Conservation (phyloP, 2,113 vertebrate genomes). For the Larimichthys polyactis region DNA sequence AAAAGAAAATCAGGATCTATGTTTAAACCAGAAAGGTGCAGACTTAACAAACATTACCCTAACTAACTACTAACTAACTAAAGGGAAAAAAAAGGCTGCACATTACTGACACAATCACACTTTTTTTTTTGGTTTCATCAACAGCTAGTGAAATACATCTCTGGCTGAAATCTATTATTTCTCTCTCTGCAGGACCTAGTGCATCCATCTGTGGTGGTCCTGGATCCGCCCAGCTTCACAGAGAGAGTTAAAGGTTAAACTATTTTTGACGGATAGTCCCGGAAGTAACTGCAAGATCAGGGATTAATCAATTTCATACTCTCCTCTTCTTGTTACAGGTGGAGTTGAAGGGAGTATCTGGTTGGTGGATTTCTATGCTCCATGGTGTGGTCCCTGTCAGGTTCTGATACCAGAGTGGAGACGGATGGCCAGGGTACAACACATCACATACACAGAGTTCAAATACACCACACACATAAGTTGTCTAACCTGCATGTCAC, state of each 20-base stretch:
- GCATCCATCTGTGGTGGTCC: conserved; percentile 89
- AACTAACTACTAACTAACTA: neutral
- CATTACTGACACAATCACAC: neutral
- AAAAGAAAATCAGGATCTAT: neutral
- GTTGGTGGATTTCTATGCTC: conserved; percentile 97
- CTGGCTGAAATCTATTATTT: neutral
- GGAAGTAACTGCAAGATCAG: too few relatives aligned
- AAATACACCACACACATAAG: too few relatives aligned
- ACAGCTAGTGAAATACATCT: neutral
- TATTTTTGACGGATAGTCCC: neutral
- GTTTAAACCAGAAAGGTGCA: neutral
- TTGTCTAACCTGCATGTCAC: neutral
- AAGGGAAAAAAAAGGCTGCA: neutral
- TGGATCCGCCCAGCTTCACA: conserved; percentile 90
- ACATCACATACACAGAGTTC: neutral
- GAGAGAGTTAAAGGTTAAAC: conserved; percentile 78
- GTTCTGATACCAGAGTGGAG: conserved; percentile 97
- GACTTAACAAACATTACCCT: neutral
- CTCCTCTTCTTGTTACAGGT: conserved; percentile 35
- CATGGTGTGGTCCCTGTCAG: conserved; percentile 98
- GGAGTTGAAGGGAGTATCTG: conserved; percentile 84
- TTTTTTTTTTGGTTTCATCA: too few relatives aligned
- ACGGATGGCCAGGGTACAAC: conserved; percentile 93
- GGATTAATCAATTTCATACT: neutral
- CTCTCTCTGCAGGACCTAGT: conserved; percentile 90